A percentile compares a stretch with the other conserved stretches of the same genome.
phyloP scores from a whole-genome alignment of 2,888 invertebrate genomes.

The Antitype chi region DNA sequence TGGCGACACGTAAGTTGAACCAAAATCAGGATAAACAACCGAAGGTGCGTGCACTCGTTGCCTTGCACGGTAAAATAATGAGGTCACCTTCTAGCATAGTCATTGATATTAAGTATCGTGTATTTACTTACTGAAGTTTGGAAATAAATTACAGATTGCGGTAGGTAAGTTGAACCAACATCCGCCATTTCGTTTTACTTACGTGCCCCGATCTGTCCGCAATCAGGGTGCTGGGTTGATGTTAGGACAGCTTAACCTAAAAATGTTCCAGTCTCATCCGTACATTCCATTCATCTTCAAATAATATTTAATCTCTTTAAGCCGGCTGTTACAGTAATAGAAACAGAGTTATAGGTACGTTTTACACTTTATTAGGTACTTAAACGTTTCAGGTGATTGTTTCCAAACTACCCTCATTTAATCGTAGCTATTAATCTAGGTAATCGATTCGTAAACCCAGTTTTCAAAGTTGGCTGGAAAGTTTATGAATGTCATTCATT shows the following conservation, averaged over 20 bases:
- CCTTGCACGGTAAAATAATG: too few relatives aligned
- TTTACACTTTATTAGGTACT: conserved; percentile 26
- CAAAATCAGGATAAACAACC: too few relatives aligned
- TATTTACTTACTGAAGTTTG: too few relatives aligned
- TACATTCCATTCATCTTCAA: conserved; percentile 24
- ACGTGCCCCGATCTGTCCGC: too few relatives aligned
- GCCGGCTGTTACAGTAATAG: conserved; percentile 28
- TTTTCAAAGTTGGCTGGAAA: conserved; percentile 8
- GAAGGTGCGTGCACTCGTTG: too few relatives aligned
- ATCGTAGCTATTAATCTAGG: conserved; percentile 8
- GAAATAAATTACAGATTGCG: too few relatives aligned
- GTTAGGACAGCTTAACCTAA: not conserved
- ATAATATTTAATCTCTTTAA: conserved; percentile 37
- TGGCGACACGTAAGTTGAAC: too few relatives aligned
- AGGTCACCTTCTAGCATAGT: too few relatives aligned
- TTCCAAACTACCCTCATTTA: conserved; percentile 14
- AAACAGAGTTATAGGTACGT: conserved; percentile 7
- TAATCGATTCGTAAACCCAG: conserved; percentile 27
- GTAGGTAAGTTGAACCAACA: too few relatives aligned
- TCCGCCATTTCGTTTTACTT: too few relatives aligned
- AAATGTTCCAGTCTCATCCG: not conserved
- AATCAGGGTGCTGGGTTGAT: too few relatives aligned
- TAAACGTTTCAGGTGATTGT: conserved; percentile 17
- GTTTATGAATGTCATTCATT: conserved; percentile 14
- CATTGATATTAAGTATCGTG: too few relatives aligned